Evolutionary conservation across 2,113 vertebrate species (phyloP), one percentile per base, ranked within the genome.

Genomic region (Aix galericulata): DNA sequence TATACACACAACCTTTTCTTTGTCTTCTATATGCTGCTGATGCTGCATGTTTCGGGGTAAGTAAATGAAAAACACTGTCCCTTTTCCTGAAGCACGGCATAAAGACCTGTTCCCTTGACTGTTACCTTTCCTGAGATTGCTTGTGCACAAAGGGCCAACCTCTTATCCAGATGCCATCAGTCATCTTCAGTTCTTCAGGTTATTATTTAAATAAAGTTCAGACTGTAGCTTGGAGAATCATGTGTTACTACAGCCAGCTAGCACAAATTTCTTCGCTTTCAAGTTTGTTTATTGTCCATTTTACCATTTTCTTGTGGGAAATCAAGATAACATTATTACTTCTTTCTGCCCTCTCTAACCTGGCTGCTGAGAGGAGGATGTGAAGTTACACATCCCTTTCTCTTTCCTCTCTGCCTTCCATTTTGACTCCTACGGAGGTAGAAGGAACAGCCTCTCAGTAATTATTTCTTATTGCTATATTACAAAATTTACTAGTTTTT

Each of bases 1-100:
- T 99, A 99, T 86, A 99, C 99, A 55, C 99, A 99, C 97, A 99
- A 99, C 96, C 99, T 99, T 96, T 99, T 99, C 97, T 99, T 99
- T 88, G 94, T 99, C 88, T 99, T 99, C 98, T 99, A 99, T 96
- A 91, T 99, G 94, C 97, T 99, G 91, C 98, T 99, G 78, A 98
- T 99, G 97, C 93, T 99, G 80, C 99, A 99, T 94, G 99, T 98
- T 95, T 98, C 98, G 50, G 99, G 99, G 99, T 99, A 98, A 96
- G 99, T 97, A 94, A 55, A 50, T 83, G 91, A 56, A 95, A 86
- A 81, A 55, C 46, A 50, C 25, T 27, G 23, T 38, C 44, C 27
- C 10, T 79, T 68, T 82, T 77, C 46, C 68, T 81, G 46, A 83
- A 86, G 50, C 36, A 29, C 17, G 62, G 66, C 32, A 81, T 63